Evolutionary conservation across 2,888 invertebrate species (phyloP), one percentile per base, ranked within the genome.

Genomic region (Aporophyla lueneburgensis): DNA sequence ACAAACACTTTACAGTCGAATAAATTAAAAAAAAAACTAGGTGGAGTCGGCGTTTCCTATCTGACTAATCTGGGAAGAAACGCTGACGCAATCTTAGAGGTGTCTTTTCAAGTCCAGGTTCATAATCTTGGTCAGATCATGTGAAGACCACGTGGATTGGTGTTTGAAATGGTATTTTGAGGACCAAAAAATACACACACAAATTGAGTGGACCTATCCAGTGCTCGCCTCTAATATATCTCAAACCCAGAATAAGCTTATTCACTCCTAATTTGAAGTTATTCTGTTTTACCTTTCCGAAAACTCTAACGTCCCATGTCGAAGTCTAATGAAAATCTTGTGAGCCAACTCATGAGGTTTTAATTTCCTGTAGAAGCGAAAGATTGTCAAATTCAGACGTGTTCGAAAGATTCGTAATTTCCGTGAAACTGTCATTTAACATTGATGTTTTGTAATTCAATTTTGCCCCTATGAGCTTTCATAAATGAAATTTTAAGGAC

Each of bases 341-440:
- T 40, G 19, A 43, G 14, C 0, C 40, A 40, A 6, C 43, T 16
- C n/a, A 5, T 1, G 16, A 21, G 14, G 19, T 76, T 71, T 43
- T 54, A 70, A 76, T 76, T 76, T 76, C 76, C 76, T 79, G 71
- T 51, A 27, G 6, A n/a, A n/a, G 14, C 43, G 21, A 46, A 53
- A 78, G 0, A 40, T 49, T 49, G 65, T 49, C 67, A 56, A 19
- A 56, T 66, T 16, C 54, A 75, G 49, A 46, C 12, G 12, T 58
- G 21, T 53, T 53, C 9, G 21, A 46, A 33, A 79, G 24, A 16
- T 43, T 14, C 19, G 19, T 46, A 33, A 74, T 73, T 73, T 74
- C 54, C 46, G n/a, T 33, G 9, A 10, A 21, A 9, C 66, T 53
- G 54, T n/a, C 10, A 33, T 56, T 54, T 54, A 7, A 40, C 40